Evolutionary conservation across 2,113 vertebrate genomes (phyloP).

Genomic region (Cebus imitator): DNA sequence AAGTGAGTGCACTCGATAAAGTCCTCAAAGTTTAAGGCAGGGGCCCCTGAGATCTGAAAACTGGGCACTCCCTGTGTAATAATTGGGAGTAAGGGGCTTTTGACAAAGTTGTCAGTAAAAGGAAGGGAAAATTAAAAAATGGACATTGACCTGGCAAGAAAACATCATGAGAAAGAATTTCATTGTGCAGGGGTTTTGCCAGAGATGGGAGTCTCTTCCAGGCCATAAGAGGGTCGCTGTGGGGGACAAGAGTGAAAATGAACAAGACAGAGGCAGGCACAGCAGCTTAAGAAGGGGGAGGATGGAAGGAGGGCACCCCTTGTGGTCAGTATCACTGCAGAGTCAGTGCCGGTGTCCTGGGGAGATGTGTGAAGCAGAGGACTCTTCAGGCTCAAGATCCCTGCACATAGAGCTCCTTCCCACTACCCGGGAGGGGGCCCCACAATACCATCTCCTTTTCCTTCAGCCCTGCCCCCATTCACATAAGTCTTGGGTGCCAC

Average conservation of each 20-base stretch:
- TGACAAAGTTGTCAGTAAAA: background rate
- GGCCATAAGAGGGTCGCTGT: too few species aligned
- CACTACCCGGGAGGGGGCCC: fast-evolving
- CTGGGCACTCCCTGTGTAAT: fast-evolving
- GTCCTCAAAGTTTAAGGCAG: background rate
- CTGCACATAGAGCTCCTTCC: background rate
- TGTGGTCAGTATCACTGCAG: fast-evolving
- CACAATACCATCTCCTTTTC: too few species aligned
- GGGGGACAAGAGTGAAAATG: background rate
- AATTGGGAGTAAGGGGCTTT: too few species aligned
- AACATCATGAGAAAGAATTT: background rate
- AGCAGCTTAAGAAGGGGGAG: too few species aligned
- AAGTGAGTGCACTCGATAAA: too few species aligned
- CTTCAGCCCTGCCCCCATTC: too few species aligned
- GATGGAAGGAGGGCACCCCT: background rate
- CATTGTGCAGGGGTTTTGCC: too few species aligned
- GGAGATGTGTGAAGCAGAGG: background rate
- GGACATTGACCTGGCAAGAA: background rate
- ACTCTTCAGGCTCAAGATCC: background rate
- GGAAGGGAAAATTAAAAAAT: background rate
- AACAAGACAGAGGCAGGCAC: too few species aligned
- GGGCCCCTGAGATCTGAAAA: background rate
- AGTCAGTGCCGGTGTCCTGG: fast-evolving
- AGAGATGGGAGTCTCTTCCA: background rate
- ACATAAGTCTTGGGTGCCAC: fast-evolving